Evolutionary conservation across 2,797 vertebrate species (phyloP), one percentile per base, ranked within the genome.

Genomic region (Borostomias antarcticus): DNA sequence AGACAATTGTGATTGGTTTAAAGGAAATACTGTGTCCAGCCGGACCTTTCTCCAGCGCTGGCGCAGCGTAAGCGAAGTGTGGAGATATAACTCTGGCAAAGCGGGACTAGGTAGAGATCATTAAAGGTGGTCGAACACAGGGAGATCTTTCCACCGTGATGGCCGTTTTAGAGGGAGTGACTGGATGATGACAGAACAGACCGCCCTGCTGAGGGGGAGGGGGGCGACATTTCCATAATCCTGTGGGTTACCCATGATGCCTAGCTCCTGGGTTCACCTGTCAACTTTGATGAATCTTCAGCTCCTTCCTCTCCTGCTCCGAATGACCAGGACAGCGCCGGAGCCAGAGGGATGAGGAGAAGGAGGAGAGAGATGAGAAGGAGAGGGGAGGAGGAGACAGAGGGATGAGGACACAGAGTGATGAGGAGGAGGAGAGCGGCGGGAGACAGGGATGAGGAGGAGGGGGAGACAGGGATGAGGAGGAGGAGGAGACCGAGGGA

Each of bases 241-340:
- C 91, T 90, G 84, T 88, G 82, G 74, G 86, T 89, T 89, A 87
- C 88, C 90, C 88, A 86, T 90, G 91, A 92, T 93, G 89, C 89
- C 73, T 86, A 86, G 92, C 93, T 92, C 91, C 84, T 74, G 90
- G 93, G 91, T 93, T 94, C 91, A 93, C 92, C 93, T 95, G 94
- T 95, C 95, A 96, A 89, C 93, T 92, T 89, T 95, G 93, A 97
- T 90, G 90, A 93, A 93, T 92, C 93, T 91, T 93, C 92, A 86
- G 85, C 91, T 93, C 91, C 92, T 88, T 82, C 92, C 91, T 85
- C 90, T 89, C 89, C 90, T 91, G 89, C 89, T 90, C 88, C 92
- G 92, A 94, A 91, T 93, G 91, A 90, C 82, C 28, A 58, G 79
- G 79, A 88, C 75, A 72, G 74, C 19, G 67, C 45, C 10, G 13